phyloP scores from a whole-genome alignment of 2,797 vertebrate genomes.

The Diplodus sargus region DNA sequence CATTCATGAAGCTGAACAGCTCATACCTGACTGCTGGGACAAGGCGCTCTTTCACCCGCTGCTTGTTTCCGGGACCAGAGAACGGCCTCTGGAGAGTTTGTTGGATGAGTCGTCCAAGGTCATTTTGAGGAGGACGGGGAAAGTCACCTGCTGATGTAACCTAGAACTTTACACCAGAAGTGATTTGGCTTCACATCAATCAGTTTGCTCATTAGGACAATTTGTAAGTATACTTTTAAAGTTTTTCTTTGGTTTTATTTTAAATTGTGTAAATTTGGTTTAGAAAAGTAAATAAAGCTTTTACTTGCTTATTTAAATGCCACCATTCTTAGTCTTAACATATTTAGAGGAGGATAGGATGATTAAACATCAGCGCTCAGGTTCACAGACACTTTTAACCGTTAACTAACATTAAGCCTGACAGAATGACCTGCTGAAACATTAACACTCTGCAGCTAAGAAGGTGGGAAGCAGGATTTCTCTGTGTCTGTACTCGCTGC shows the following conservation, averaged over 20 bases:
- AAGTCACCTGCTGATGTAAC: background rate
- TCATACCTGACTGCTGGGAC: slow-evolving; percentile 69
- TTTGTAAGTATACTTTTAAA: background rate
- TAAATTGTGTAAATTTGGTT: too few species aligned
- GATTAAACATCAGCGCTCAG: background rate
- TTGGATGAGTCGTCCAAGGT: slow-evolving; percentile 56
- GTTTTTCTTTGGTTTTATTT: background rate
- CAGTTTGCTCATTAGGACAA: background rate
- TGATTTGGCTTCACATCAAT: background rate
- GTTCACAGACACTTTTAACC: background rate
- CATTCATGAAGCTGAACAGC: slow-evolving; percentile 74
- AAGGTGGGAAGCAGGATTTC: background rate
- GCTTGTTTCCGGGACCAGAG: slow-evolving; percentile 51
- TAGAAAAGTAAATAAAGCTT: too few species aligned
- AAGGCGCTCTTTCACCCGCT: slow-evolving; percentile 74
- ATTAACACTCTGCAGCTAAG: too few species aligned
- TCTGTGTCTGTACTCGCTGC: too few species aligned
- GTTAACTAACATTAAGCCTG: too few species aligned
- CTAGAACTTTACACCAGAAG: background rate
- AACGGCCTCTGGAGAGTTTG: slow-evolving; percentile 47
- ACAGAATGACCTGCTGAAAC: too few species aligned
- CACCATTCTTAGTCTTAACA: too few species aligned
- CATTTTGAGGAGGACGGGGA: slow-evolving; percentile 30
- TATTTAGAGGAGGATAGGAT: background rate
- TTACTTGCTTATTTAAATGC: too few species aligned